Evolutionary conservation across 1,140 invertebrate species (phyloP), one percentile per base, ranked within the genome.

Genomic region (Meloidogyne hapla): DNA sequence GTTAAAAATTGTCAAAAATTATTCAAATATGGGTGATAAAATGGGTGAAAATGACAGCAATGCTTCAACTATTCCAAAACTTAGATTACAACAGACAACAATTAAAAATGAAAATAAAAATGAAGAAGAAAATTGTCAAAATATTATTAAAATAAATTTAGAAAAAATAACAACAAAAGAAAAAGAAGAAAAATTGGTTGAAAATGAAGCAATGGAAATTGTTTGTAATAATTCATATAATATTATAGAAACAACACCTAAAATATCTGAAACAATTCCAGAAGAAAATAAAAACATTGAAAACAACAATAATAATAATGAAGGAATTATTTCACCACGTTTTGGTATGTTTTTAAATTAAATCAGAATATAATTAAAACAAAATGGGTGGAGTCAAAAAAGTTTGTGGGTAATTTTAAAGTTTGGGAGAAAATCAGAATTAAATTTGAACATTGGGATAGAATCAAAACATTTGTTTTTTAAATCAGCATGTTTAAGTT

Each of bases 1-100:
- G 6, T 6, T 56, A 56, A 56, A 56, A 56, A 56, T 56, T n/a
- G 48, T 56, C 8, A 56, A 56, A n/a, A 56, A 56, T n/a, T 15
- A n/a, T 56, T n/a, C 18, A n/a, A n/a, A 18, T 33, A 8, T 33
- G 2, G 33, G 33, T 6, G 48, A n/a, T n/a, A n/a, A 56, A 56
- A 56, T n/a, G n/a, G 8, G 0, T 6, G 18, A n/a, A 56, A n/a
- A 56, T 1, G 48, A 56, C 3, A 56, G n/a, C 18, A 48, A 48
- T 18, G n/a, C n/a, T n/a, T n/a, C 6, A 56, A 56, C n/a, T 56
- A 56, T 56, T 21, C 48, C 48, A 8, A 56, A 56, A 56, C 48
- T 56, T 56, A 56, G 48, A 56, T 56, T 56, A 56, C 48, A 56
- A 56, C 48, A 56, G n/a, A 56, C 48, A 56, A 56, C 48, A 56